A percentile compares a stretch with the other conserved stretches of the same genome.
phyloP scores from a whole-genome alignment of 2,797 vertebrate genomes.

The Chanos chanos region DNA sequence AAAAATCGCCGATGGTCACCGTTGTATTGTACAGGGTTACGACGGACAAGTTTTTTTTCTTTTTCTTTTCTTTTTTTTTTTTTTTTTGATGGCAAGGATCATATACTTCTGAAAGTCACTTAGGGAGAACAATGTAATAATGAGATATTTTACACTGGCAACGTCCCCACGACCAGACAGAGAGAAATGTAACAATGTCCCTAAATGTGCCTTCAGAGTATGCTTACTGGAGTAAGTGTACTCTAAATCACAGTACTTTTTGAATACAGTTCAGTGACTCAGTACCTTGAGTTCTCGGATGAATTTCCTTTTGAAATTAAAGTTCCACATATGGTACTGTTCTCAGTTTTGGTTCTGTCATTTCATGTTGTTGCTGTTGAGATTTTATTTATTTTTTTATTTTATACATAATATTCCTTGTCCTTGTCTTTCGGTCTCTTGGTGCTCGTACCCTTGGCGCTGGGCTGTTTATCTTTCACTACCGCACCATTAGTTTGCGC shows the following conservation, averaged over 20 bases:
- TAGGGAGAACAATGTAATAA: constrained; percentile 70
- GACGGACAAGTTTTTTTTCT: constrained; percentile 61
- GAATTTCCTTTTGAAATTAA: constrained; percentile 63
- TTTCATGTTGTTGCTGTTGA: constrained; percentile 74
- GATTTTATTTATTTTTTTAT: constrained; percentile 46
- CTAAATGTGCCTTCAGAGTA: constrained; percentile 47
- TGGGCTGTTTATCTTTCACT: constrained; percentile 83
- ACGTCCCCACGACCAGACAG: constrained; percentile 52
- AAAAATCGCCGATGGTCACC: constrained; percentile 77
- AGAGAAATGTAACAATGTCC: constrained; percentile 30
- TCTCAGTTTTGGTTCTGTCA: constrained; percentile 73
- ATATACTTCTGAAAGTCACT: constrained; percentile 83
- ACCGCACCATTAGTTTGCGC: constrained; percentile 87
- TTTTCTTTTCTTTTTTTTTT: constrained; percentile 1
- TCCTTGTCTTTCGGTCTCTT: constrained; percentile 99
- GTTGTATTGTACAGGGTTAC: constrained; percentile 82
- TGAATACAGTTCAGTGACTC: constrained; percentile 74
- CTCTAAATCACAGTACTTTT: constrained; percentile 74
- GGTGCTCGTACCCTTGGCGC: constrained; percentile 81
- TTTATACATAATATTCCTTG: constrained; percentile 99
- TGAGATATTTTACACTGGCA: constrained; percentile 80
- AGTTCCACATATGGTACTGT: constrained; percentile 75
- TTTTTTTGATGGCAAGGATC: constrained; percentile 67
- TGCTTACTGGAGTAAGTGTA: constrained; percentile 69
- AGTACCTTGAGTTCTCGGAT: constrained; percentile 67